Conservation (phyloP, 2,797 vertebrate genomes). For the Danio jaintianensis region DNA sequence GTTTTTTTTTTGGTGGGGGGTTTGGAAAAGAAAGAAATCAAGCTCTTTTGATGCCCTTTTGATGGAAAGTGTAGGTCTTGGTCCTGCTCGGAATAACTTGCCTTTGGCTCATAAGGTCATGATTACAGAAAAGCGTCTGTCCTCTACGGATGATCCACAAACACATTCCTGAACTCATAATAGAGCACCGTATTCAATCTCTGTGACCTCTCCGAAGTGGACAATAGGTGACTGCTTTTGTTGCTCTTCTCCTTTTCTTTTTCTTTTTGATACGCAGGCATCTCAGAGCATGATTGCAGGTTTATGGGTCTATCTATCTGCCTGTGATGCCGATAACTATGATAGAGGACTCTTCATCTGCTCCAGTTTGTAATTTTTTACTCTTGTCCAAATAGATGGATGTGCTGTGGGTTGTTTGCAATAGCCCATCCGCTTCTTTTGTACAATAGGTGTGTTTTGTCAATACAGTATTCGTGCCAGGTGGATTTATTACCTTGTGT, state of each 20-base stretch:
- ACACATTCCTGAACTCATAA: neutral
- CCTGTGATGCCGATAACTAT: constrained; percentile 26
- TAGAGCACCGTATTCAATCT: neutral
- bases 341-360: constrained; percentile 42
- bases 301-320: constrained; percentile 37
- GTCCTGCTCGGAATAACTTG: neutral
- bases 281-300: constrained; percentile 40
- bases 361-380: constrained; percentile 17
- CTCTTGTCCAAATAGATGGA: constrained; percentile 37
- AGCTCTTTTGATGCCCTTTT: neutral
- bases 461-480: constrained; percentile 11
- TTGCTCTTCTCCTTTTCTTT: neutral
- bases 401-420: constrained; percentile 24
- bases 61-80: neutral
- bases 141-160: neutral
- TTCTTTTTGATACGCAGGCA: neutral
- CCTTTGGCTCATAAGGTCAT: neutral
- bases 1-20: neutral
- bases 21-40: too few relatives aligned
- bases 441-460: constrained; percentile 27
- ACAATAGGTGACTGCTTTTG: neutral
- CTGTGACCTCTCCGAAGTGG: neutral
- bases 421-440: neutral
- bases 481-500: constrained; percentile 12
- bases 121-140: neutral